Percentiles rank a stretch among this genome's conserved stretches.
phyloP scores from a whole-genome alignment of 2,113 vertebrate species.

The Melospiza melodia region DNA sequence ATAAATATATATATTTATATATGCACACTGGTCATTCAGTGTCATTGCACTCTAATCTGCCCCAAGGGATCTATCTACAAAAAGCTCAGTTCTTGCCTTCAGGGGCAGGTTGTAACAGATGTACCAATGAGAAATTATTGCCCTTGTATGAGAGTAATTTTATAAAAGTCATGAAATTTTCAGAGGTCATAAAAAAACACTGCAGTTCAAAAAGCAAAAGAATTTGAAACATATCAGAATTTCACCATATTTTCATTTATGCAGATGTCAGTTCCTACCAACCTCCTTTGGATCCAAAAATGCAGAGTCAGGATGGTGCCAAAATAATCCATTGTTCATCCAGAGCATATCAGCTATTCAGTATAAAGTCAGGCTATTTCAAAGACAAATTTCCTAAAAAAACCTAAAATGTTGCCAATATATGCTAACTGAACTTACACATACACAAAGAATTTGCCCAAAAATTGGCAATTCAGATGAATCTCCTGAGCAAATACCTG shows the following conservation, averaged over 20 bases:
- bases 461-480: not conserved
- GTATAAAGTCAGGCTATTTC: not conserved
- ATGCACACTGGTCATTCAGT: not conserved
- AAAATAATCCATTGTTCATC: not conserved
- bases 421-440: not conserved
- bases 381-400: not conserved
- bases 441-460: accelerated
- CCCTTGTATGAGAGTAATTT: not conserved
- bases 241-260: not conserved
- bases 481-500: not conserved
- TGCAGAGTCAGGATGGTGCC: not conserved
- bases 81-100: not conserved
- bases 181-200: not conserved
- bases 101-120: not conserved
- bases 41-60: not conserved
- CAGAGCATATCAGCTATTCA: not conserved
- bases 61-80: not conserved
- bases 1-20: not conserved
- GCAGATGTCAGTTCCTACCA: not conserved
- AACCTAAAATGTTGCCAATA: not conserved
- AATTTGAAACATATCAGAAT: not conserved
- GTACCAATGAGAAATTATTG: not conserved
- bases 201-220: not conserved
- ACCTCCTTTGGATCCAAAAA: not conserved
- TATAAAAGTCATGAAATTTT: not conserved